Conservation (phyloP, 2,113 vertebrate species). For the Cacatua alba region DNA sequence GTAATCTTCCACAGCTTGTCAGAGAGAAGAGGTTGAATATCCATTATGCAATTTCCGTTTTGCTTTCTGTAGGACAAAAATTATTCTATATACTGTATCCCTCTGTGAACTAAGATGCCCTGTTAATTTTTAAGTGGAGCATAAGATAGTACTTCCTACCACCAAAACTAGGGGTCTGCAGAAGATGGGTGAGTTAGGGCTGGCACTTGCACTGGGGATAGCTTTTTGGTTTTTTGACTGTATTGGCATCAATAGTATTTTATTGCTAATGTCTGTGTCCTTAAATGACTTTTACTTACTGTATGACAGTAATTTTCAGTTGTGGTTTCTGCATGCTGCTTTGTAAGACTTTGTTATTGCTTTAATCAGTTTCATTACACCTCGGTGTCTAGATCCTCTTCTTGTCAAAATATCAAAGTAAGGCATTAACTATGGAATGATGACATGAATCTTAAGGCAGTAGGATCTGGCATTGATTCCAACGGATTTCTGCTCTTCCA, state of each 20-base stretch:
- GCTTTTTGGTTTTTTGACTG: background rate
- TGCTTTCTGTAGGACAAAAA: background rate
- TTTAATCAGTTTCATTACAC: constrained; percentile 72
- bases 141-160: background rate
- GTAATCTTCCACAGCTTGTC: background rate
- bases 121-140: background rate
- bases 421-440: constrained; percentile 65
- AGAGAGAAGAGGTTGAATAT: background rate
- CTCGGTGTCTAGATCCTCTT: constrained; percentile 64
- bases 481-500: constrained; percentile 54
- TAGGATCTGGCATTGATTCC: constrained; percentile 54
- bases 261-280: constrained; percentile 48
- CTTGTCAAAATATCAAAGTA: constrained; percentile 67
- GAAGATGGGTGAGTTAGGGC: background rate
- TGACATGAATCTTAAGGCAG: constrained; percentile 64
- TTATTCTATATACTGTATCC: background rate
- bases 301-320: constrained; percentile 61
- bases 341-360: constrained; percentile 70
- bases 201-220: background rate
- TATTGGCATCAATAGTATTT: background rate
- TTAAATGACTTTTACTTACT: constrained; percentile 60
- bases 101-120: background rate
- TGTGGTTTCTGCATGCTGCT: constrained; percentile 62
- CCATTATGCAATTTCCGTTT: background rate
- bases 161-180: background rate